These are phyloP conservation scores for Chaetorhynchus papuensis DNA, from an alignment of 2,113 vertebrate species.

Conservation along the genomic window DNA sequence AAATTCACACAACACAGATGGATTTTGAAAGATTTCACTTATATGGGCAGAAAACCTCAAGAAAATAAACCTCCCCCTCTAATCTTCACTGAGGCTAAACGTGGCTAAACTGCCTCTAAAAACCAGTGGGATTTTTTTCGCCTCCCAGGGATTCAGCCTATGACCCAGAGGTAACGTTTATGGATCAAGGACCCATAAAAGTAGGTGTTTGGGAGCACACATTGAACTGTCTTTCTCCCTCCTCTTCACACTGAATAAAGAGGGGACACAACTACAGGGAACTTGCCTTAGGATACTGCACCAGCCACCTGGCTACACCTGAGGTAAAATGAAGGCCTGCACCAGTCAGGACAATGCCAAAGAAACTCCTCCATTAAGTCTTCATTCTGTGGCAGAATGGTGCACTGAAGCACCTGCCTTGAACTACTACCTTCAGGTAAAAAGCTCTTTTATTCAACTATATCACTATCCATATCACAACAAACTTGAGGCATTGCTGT, in stretches of 20 bases:
- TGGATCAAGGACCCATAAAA: not conserved
- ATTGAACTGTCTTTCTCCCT: not conserved
- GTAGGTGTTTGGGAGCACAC: not conserved
- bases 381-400: not conserved
- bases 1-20: not conserved
- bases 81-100: not conserved
- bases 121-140: rapidly evolving
- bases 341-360: not conserved
- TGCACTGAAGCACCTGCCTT: not conserved
- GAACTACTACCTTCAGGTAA: not conserved
- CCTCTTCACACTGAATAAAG: not conserved
- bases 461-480: not conserved
- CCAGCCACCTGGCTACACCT: not conserved
- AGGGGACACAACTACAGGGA: not conserved
- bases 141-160: not conserved
- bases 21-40: not conserved
- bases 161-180: not conserved
- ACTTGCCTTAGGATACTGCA: not conserved
- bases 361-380: not conserved
- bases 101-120: not conserved
- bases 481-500: not conserved
- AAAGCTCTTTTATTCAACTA: not conserved
- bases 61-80: not conserved
- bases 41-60: not conserved
- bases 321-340: not conserved